Conservation (phyloP, 23 tunicate species). For the Trididemnum clinides region DNA sequence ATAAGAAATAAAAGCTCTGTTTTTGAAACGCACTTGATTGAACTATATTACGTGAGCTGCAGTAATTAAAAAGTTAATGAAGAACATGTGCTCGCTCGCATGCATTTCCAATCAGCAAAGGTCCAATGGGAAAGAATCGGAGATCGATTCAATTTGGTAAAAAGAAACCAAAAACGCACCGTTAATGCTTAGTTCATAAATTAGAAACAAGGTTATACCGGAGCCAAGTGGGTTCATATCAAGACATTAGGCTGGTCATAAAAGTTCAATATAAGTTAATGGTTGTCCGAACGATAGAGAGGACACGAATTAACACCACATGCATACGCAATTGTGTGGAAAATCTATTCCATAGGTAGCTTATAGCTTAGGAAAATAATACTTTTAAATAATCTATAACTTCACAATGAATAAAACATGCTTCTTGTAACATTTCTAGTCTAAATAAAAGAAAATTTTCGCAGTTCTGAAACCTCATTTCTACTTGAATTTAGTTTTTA, state of each 20-base stretch:
- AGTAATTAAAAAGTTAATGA: conserved; percentile 1
- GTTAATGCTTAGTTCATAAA: background rate
- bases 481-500: no score
- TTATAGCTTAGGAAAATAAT: background rate
- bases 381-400: background rate
- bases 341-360: no score
- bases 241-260: background rate
- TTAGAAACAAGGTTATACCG: background rate
- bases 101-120: background rate
- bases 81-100: background rate
- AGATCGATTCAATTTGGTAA: background rate
- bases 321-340: background rate
- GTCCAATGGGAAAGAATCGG: background rate
- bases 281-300: background rate
- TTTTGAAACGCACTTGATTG: no score
- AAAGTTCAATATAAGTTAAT: background rate
- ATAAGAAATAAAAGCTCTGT: no score
- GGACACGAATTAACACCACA: background rate
- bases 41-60: no score
- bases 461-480: no score
- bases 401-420: background rate
- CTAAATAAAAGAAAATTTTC: no score
- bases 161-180: background rate
- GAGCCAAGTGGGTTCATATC: background rate
- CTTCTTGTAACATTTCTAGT: no score